Evolutionary conservation across 2,888 invertebrate species (phyloP).

Genomic region (Andricus curvator): DNA sequence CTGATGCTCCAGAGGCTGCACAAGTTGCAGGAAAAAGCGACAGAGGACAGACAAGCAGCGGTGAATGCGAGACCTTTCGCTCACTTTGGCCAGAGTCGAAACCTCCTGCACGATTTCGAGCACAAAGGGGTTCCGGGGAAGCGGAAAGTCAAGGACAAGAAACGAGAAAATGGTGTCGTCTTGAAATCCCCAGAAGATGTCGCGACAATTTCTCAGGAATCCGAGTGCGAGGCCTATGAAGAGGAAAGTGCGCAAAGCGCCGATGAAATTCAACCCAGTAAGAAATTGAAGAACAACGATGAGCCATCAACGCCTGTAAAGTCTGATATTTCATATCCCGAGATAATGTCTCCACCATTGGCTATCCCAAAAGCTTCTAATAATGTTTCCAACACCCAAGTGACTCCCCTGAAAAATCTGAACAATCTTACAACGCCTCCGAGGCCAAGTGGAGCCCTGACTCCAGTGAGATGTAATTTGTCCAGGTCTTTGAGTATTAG

Average conservation of each 20-base stretch:
- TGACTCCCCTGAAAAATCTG: conserved; percentile 53
- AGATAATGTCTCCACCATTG: conserved; percentile 77
- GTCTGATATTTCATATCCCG: conserved; percentile 64
- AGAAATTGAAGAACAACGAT: conserved; percentile 66
- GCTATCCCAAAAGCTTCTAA: conserved; percentile 64
- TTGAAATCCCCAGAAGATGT: conserved; percentile 59
- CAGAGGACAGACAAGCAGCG: conserved; percentile 71
- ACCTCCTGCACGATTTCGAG: conserved; percentile 64
- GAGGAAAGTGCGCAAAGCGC: conserved; percentile 48
- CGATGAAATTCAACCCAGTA: conserved; percentile 66
- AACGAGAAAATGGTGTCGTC: conserved; percentile 64
- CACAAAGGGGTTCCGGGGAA: conserved; percentile 71
- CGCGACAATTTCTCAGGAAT: conserved; percentile 50
- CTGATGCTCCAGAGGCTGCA: conserved; percentile 91
- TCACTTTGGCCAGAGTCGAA: conserved; percentile 77
- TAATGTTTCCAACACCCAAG: conserved; percentile 42
- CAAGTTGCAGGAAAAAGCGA: conserved; percentile 83
- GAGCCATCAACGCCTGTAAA: conserved; percentile 66
- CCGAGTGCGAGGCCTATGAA: conserved; percentile 63
- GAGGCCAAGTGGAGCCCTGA: conserved; percentile 44
- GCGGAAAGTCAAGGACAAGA: conserved; percentile 69
- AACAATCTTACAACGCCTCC: conserved; percentile 50
- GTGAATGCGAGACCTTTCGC: conserved; percentile 80
- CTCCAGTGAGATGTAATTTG: conserved; percentile 51
- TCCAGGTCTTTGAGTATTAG: conserved; percentile 45